Evolutionary conservation across 92 coral and sea anemone genomes (phyloP), one percentile per base, ranked within the genome.

Genomic region (Porites divaricata): DNA sequence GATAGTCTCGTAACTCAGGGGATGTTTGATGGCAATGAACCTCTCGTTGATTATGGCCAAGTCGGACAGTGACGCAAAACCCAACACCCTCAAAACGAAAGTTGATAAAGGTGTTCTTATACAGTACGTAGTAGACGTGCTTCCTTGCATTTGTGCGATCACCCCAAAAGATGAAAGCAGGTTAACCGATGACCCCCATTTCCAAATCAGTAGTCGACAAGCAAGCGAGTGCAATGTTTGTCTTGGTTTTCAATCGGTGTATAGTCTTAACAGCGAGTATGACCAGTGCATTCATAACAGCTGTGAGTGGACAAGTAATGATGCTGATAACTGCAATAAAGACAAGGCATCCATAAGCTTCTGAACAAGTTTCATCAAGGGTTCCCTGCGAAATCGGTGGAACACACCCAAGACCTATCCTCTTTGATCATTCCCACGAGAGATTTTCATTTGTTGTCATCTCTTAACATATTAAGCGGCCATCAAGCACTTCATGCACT

Each of bases 61-160:
- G 63, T 7, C 19, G 16, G 4, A 58, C 14, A 58, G n/a, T 9
- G 63, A 58, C 16, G 63, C 63, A 4, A 0, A 12, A 16, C 20
- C 63, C 16, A 58, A 11, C 3, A 58, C 16, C 16, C 63, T 12
- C 16, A 16, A 0, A 58, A 8, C 16, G 17, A 7, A 12, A 58
- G 19, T 58, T n/a, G 63, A 58, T 58, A 16, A 58, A 12, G 4
- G 12, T 58, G 4, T 58, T 16, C 12, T 16, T 12, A 16, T 7
- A 16, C n/a, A 58, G 63, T 58, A 12, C n/a, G 16, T n/a, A 16
- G 19, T 58, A 90, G 35, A 85, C 85, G 53, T 64, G 76, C 49
- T 91, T 88, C 20, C 45, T 70, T 48, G 88, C 86, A 9, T 77
- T 85, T 50, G 82, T 88, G 90, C 90, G 88, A 65, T 75, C 2